Percentiles rank a stretch among this genome's conserved stretches.
Conservation (phyloP, 1,140 invertebrate species). For the Probaryconus sp. region DNA sequence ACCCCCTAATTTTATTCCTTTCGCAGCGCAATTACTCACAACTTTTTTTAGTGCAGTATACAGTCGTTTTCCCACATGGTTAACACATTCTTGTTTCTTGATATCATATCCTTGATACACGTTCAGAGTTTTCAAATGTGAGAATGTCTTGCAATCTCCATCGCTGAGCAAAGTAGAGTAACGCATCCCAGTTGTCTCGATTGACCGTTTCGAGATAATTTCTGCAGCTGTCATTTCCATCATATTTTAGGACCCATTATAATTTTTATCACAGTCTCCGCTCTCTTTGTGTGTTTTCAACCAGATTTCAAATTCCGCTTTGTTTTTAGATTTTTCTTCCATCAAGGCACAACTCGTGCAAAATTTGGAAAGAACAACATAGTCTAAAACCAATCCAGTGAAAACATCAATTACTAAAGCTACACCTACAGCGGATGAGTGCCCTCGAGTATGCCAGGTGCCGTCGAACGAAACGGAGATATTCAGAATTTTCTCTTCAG, state of each 20-base stretch:
- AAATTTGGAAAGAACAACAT: slow-evolving; percentile 13
- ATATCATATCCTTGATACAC: slow-evolving; percentile 13
- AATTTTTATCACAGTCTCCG: slow-evolving; percentile 14
- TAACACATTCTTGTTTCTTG: slow-evolving; percentile 24
- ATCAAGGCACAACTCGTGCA: background rate
- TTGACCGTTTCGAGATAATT: slow-evolving; percentile 18
- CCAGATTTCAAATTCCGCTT: background rate
- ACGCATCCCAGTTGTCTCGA: slow-evolving; percentile 9
- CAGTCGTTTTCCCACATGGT: slow-evolving; percentile 15
- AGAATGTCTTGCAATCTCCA: slow-evolving; percentile 23
- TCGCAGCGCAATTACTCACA: slow-evolving; percentile 1
- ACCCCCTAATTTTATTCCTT: slow-evolving; percentile 11
- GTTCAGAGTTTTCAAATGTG: slow-evolving; percentile 16
- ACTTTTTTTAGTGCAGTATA: slow-evolving; percentile 23
- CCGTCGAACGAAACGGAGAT: slow-evolving; percentile 13
- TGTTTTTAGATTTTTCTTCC: background rate
- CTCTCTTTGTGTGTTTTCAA: slow-evolving; percentile 10
- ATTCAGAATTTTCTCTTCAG: background rate
- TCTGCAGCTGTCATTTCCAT: slow-evolving; percentile 22
- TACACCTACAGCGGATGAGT: background rate
- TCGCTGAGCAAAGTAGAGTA: slow-evolving; percentile 20
- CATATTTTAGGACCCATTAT: slow-evolving; percentile 11
- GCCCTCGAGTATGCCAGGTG: slow-evolving; percentile 14
- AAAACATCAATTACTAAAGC: slow-evolving; percentile 15
- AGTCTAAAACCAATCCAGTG: slow-evolving; percentile 16